Evolutionary conservation across 2,113 vertebrate species (phyloP), one percentile per base, ranked within the genome.

Genomic region (Zapornia atra): DNA sequence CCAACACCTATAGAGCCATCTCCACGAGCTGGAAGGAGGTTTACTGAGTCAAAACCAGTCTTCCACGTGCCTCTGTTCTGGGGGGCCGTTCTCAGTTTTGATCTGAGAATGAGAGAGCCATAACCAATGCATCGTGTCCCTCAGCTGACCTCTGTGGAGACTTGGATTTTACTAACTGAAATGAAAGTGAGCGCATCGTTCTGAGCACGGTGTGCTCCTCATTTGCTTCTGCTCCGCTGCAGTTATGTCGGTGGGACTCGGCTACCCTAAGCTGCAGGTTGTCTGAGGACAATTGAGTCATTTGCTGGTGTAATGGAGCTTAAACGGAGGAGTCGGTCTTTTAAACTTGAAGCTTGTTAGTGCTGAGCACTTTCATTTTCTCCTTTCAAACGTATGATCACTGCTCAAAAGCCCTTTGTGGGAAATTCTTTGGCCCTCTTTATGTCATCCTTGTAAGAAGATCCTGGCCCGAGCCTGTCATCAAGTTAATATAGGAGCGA

Each of bases 261-360:
- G n/a, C 22, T n/a, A 31, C 38, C 5, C 1, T 56, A 86, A 75
- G 11, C 25, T 75, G 19, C 56, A 71, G 68, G 85, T 83, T 84
- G 38, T 77, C 72, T 64, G 82, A 81, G 64, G 38, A 50, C 46
- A 88, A 56, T 90, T 96, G 79, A 84, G 64, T 70, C 21, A 44
- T 86, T 91, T 95, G n/a, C 38, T 66, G 34, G 29, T 54, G 11
- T 83, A 90, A 95, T 70, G 54, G 64, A 81, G 59, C 85, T 96
- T 71, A 69, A 94, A 93, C 17, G 61, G 57, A 93, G 38, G 24
- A 81, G 63, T 88, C 59, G 64, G 63, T 34, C 79, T 93, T 70
- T 73, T 66, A 40, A 82, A 80, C 42, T 36, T 92, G 46, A 84
- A 87, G 66, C 50, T 86, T 63, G 72, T 48, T 82, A 69, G 71